These are phyloP conservation scores for Colletes collaris DNA, from an alignment of 2,888 invertebrate genomes.

Conservation along the genomic window DNA sequence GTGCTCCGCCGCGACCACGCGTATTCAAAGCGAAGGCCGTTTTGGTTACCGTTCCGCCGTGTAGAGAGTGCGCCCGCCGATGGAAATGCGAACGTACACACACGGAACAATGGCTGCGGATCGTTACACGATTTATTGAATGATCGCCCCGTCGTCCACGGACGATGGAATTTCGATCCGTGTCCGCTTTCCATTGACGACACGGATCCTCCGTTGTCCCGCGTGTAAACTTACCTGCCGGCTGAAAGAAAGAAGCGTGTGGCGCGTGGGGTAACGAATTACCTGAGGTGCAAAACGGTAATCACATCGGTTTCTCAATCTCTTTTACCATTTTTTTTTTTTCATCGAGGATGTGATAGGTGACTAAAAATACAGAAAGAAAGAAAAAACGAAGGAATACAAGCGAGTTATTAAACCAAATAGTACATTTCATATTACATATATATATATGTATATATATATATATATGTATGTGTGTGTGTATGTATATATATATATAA, in stretches of 20 bases:
- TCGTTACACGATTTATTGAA: conserved; percentile 22
- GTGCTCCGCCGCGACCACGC: conserved; percentile 52
- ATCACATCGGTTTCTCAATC: not conserved
- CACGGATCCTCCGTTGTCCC: not conserved
- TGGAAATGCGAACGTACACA: not conserved
- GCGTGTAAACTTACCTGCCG: conserved; percentile 78
- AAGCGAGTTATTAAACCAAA: conserved; percentile 82
- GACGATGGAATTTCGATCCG: conserved; percentile 6
- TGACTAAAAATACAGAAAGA: conserved; percentile 75
- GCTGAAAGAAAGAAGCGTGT: conserved; percentile 74
- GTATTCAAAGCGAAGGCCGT: conserved; percentile 6
- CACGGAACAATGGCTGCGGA: conserved; percentile 15
- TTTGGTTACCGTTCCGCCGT: too few species aligned
- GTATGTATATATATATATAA: conserved; percentile 76
- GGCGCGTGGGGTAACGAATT: not conserved
- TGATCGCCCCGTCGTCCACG: conserved; percentile 6
- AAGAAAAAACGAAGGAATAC: conserved; percentile 58
- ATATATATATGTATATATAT: conserved; percentile 53
- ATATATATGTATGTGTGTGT: conserved; percentile 69
- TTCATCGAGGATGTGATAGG: conserved; percentile 77
- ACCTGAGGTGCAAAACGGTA: not conserved
- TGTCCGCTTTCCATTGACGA: conserved; percentile 13
- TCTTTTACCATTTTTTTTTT: not conserved
- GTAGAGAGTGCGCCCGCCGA: too few species aligned
- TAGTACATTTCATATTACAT: conserved; percentile 82